A percentile compares a stretch with the other conserved stretches of the same genome.
Evolutionary conservation across 2,888 invertebrate genomes (phyloP).

Genomic region (Rhagium mordax): DNA sequence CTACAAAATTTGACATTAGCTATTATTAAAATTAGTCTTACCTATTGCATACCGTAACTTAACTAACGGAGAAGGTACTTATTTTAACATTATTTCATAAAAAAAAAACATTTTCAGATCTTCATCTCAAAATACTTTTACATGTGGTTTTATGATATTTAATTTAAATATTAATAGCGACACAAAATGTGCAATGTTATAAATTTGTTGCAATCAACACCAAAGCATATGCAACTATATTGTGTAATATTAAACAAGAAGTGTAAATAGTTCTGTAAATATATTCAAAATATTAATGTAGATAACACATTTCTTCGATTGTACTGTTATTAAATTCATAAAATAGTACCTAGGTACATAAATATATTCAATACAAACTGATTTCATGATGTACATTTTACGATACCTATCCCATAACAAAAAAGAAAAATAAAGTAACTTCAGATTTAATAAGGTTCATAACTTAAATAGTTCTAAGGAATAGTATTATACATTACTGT

Average conservation of each 20-base stretch:
- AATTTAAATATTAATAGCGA: not conserved
- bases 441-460: not conserved
- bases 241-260: not conserved
- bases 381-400: slow-evolving; percentile 3
- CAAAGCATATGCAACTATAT: slow-evolving; percentile 10
- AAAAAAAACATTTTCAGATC: not conserved
- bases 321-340: not conserved
- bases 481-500: slow-evolving; percentile 13
- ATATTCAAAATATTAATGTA: slow-evolving; percentile 1
- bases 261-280: slow-evolving; percentile 14
- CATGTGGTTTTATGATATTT: not conserved
- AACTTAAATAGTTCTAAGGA: slow-evolving; percentile 24
- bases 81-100: not conserved
- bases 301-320: not conserved
- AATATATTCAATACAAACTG: not conserved
- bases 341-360: too few species aligned
- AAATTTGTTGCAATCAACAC: slow-evolving; percentile 18
- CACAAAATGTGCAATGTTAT: slow-evolving; percentile 20
- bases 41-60: too few species aligned
- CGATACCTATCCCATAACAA: not conserved
- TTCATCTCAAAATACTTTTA: not conserved
- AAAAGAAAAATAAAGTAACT: not conserved
- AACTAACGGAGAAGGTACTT: not conserved
- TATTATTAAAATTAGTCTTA: too few species aligned
- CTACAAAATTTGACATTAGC: too few species aligned